A percentile compares a stretch with the other conserved stretches of the same genome.
phyloP scores from a whole-genome alignment of 2,113 vertebrate species.

The Morone chrysops region DNA sequence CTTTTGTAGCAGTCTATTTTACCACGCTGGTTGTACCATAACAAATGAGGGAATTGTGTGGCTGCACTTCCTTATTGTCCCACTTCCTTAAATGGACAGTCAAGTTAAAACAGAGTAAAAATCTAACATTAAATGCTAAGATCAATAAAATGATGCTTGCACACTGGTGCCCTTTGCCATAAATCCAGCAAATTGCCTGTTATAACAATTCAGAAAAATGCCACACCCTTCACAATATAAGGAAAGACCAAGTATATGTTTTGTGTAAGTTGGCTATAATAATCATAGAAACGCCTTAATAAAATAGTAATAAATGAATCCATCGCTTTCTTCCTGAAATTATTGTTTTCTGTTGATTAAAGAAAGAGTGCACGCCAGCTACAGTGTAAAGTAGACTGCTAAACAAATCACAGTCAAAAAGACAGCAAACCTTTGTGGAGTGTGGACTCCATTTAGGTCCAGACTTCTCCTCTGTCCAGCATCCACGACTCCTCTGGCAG shows the following conservation, averaged over 20 bases:
- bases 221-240: constrained; percentile 26
- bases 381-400: background rate
- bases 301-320: background rate
- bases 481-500: constrained; percentile 17
- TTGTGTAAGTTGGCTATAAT: background rate
- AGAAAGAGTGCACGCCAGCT: background rate
- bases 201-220: background rate
- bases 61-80: background rate
- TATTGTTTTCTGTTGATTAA: background rate
- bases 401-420: background rate
- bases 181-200: background rate
- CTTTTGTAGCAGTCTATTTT: background rate
- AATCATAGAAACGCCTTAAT: background rate
- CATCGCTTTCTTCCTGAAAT: background rate
- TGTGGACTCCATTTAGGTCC: constrained; percentile 62
- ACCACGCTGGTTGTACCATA: background rate
- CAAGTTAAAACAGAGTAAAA: background rate
- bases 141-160: background rate
- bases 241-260: background rate
- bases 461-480: constrained; percentile 27
- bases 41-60: background rate
- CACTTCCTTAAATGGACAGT: constrained; percentile 20
- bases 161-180: background rate
- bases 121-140: background rate
- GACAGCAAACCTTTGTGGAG: constrained; percentile 62